These are phyloP conservation scores for Thunnus maccoyii DNA, from an alignment of 2,113 vertebrate genomes.

Conservation along the genomic window DNA sequence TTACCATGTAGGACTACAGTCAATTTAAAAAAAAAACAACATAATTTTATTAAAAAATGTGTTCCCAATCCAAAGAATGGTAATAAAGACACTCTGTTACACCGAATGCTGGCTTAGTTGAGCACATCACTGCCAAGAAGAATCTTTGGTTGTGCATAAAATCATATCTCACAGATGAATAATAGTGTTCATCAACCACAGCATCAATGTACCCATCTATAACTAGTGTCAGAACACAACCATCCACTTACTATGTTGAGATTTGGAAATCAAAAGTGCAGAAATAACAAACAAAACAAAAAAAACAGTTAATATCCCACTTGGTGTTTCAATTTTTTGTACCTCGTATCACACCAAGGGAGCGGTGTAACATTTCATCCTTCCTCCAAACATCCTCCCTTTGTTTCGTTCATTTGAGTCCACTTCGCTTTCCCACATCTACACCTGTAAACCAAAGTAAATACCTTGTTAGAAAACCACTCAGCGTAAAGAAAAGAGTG, in stretches of 20 bases:
- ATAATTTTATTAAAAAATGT: constrained; percentile 42
- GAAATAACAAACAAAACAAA: constrained; percentile 32
- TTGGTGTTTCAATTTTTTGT: constrained; percentile 23
- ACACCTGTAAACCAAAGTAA: constrained; percentile 54
- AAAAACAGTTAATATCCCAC: constrained; percentile 8
- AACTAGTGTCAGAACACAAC: constrained; percentile 56
- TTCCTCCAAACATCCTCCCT: constrained; percentile 22
- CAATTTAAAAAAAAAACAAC: constrained; percentile 33
- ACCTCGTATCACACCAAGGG: constrained; percentile 37
- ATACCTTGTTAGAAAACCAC: constrained; percentile 2
- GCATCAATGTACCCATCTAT: constrained; percentile 21
- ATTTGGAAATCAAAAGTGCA: constrained; percentile 64
- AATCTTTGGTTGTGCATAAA: constrained; percentile 29
- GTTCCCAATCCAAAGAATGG: constrained; percentile 15
- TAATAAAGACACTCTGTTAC: background rate
- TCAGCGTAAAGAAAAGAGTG: background rate
- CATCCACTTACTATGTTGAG: background rate
- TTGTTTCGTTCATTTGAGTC: constrained; percentile 17
- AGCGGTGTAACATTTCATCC: constrained; percentile 29
- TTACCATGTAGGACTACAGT: constrained; percentile 5
- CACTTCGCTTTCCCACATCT: background rate
- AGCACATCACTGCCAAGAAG: constrained; percentile 31
- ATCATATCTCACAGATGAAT: constrained; percentile 41
- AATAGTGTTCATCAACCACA: constrained; percentile 61
- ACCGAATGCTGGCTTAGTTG: constrained; percentile 10